Percentiles rank a stretch among this genome's conserved stretches.
These are phyloP conservation scores for Eriocheir sinensis DNA, from an alignment of 1,140 invertebrate species.

Conservation along the genomic window DNA sequence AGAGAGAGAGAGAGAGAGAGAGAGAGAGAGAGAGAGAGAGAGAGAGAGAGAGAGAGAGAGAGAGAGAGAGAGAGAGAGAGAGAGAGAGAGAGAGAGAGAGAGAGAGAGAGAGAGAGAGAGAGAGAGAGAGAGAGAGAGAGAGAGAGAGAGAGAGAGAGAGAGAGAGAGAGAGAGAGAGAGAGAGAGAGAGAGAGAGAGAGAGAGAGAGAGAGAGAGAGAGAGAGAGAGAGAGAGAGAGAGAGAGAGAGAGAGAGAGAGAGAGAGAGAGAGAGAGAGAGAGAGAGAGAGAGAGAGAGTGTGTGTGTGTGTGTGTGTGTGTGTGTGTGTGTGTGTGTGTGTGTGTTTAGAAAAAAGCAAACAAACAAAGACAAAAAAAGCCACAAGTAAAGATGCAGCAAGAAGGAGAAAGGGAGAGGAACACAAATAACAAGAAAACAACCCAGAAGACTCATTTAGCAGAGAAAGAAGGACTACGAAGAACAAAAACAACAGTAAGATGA, in stretches of 20 bases:
- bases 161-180: background rate
- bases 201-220: background rate
- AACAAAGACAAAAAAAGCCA: too few relatives aligned
- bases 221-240: background rate
- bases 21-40: background rate
- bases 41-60: background rate
- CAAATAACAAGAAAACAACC: too few relatives aligned
- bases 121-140: background rate
- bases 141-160: background rate
- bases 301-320: too few relatives aligned
- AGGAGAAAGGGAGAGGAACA: too few relatives aligned
- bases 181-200: background rate
- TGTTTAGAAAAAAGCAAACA: too few relatives aligned
- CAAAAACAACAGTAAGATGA: too few relatives aligned
- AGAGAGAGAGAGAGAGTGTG: too few relatives aligned
- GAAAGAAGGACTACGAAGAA: too few relatives aligned
- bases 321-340: too few relatives aligned
- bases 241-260: background rate
- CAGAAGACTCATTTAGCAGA: too few relatives aligned
- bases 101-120: background rate
- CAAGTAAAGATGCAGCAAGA: too few relatives aligned
- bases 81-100: background rate
- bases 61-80: background rate
- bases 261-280: background rate
- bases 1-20: background rate